Evolutionary conservation across 2,888 invertebrate genomes (phyloP), one percentile per base, ranked within the genome.

Genomic region (Meteorus colon): DNA sequence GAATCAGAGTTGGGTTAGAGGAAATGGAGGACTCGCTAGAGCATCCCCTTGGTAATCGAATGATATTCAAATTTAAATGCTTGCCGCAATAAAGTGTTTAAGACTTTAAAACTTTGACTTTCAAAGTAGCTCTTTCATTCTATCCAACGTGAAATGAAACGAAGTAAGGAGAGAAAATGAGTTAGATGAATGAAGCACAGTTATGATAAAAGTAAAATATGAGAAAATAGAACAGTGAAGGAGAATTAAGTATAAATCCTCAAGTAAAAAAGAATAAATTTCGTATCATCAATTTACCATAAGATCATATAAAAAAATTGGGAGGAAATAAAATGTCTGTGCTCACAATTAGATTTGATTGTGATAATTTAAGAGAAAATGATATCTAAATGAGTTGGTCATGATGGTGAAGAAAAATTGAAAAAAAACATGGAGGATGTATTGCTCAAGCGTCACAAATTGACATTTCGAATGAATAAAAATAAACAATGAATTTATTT

Each of bases 11-110:
- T 14, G 63, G 29, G 29, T n/a, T 63, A 31, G 31, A 63, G 31
- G n/a, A 34, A 29, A 34, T 31, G 31, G 63, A 34, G 27, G 78
- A 75, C 71, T 19, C 55, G 75, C 74, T 75, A 76, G 78, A 77
- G 78, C 79, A 76, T 78, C 77, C 77, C 79, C 74, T 70, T 67
- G 81, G 82, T 86, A 87, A 88, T 88, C 86, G 86, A 86, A 86
- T 86, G 85, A 87, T 86, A 86, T 85, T 87, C 84, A 86, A 84
- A 87, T 88, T 87, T 85, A 86, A 88, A 88, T 86, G 86, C 82
- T 81, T 78, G 77, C 79, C 80, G 85, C 86, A 85, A 87, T 86
- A 87, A 87, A 88, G 83, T 85, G 84, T 85, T 87, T 85, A 86
- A 85, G 83, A 86, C 85, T 85, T 85, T 83, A 80, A 84, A 87